A percentile compares a stretch with the other conserved stretches of the same genome.
phyloP scores from a whole-genome alignment of 2,888 invertebrate genomes.

The Sipunculus nudus region DNA sequence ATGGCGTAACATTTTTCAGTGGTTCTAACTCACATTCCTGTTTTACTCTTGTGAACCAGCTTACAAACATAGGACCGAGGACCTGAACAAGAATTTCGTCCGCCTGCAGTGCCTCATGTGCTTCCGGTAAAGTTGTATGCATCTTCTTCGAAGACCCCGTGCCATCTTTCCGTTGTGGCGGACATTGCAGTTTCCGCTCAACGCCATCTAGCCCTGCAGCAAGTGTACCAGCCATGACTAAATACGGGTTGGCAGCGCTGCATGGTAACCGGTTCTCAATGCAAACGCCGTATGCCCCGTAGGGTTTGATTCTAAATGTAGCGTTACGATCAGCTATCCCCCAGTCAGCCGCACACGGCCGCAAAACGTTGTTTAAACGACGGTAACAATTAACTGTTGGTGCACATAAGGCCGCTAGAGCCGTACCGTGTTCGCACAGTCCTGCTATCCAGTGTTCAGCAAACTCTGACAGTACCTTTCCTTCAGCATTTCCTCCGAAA shows the following conservation, averaged over 20 bases:
- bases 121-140: too few relatives aligned
- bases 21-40: conserved; percentile 16
- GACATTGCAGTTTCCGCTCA: conserved; percentile 9
- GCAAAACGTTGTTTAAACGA: conserved; percentile 18
- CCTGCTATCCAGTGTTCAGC: conserved; percentile 37
- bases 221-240: conserved; percentile 32
- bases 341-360: conserved; percentile 31
- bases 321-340: conserved; percentile 33
- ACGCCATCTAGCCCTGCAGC: conserved; percentile 40
- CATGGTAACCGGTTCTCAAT: conserved; percentile 36
- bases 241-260: conserved; percentile 30
- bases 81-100: conserved; percentile 13
- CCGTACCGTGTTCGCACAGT: conserved; percentile 31
- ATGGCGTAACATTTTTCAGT: conserved; percentile 9
- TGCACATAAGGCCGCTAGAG: conserved; percentile 32
- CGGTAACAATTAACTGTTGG: conserved; percentile 44
- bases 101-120: conserved; percentile 16
- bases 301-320: conserved; percentile 25
- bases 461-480: conserved; percentile 18
- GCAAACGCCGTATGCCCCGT: conserved; percentile 9
- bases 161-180: neutral
- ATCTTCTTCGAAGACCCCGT: too few relatives aligned
- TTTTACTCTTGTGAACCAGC: conserved; percentile 26
- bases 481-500: conserved; percentile 16
- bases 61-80: conserved; percentile 23